Base-by-base conservation (phyloP, 30 jellyfish, hydroid and myxozoan genomes). In the Chrysaora quinquecirrha region DNA sequence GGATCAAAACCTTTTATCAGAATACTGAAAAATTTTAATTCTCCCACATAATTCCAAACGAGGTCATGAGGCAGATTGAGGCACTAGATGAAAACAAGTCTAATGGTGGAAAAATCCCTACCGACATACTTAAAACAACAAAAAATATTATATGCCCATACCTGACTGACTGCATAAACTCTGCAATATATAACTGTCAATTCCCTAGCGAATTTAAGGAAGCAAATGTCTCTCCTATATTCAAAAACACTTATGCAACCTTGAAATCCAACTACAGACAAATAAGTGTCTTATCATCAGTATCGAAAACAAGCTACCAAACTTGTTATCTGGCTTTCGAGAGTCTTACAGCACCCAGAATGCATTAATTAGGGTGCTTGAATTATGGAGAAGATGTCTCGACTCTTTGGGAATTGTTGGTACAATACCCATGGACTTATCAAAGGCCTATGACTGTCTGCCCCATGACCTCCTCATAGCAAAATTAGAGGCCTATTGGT, bases 371-470 rank as follows among this genome's bases (percentile, higher is more conserved):
- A 52, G 88, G 48, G 52, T 76, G 88, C 47, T 72, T 22, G 87
- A 75, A 75, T 27, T 52, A 75, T 75, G 76, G 78, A 75, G 76
- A 60, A 49, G 76, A 25, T 48, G 78, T 62, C 49, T 75, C 30
- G 87, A 75, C 64, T 28, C 87, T 19, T 48, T 77, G 10, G 87
- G 78, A 25, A 48, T 48, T 30, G 90, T 78, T 24, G 90, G 82
- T 18, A 63, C 90, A 18, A 78, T 78, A 19, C 90, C 64, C 0
- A 64, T 78, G 90, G 81, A 78, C 72, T 27, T 78, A 62, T 78
- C 90, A 3, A 61, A 78, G 64, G 78, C 87, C 0, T 76, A 76
- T 48, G 88, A 76, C 88, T 76, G 88, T 30, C 78, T 76, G 78
- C 76, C 88, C 0, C 67, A 50, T 56, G 78, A 76, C 78, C 77